These are phyloP conservation scores for Sussaba pulchella DNA, from an alignment of 2,888 invertebrate species.

Conservation along the genomic window DNA sequence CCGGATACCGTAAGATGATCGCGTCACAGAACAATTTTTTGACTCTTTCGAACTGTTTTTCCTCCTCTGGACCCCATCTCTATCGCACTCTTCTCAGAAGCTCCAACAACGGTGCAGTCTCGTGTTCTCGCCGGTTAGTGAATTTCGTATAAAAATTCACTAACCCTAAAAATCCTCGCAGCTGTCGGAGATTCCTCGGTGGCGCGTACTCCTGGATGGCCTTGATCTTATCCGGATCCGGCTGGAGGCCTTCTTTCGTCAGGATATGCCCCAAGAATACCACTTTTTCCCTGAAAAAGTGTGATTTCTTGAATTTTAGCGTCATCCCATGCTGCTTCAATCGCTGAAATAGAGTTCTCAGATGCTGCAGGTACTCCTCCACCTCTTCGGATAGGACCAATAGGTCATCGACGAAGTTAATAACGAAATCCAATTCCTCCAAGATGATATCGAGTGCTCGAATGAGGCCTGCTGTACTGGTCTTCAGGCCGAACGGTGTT, in stretches of 20 bases:
- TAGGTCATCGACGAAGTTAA: constrained; percentile 9
- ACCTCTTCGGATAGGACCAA: not conserved
- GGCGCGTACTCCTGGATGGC: not conserved
- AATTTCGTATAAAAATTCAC: not conserved
- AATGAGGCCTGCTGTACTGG: constrained; percentile 15
- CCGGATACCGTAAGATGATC: not conserved
- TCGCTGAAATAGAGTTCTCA: not conserved
- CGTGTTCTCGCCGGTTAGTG: not conserved
- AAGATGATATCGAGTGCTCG: not conserved
- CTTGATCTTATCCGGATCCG: not conserved
- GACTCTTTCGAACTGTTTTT: not conserved
- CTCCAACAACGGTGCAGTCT: not conserved
- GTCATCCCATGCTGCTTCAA: not conserved
- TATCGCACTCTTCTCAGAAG: not conserved
- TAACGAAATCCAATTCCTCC: not conserved
- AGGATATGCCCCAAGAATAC: not conserved
- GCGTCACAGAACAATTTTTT: constrained; percentile 7
- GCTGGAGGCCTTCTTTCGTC: not conserved
- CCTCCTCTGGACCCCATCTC: not conserved
- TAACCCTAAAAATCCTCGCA: not conserved
- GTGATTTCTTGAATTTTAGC: not conserved
- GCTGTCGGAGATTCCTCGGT: not conserved
- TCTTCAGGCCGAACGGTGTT: constrained; percentile 50
- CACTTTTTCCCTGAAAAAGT: not conserved
- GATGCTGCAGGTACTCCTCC: not conserved